Conservation (phyloP, 2,888 invertebrate species). For the Yponomeuta plumbellus region DNA sequence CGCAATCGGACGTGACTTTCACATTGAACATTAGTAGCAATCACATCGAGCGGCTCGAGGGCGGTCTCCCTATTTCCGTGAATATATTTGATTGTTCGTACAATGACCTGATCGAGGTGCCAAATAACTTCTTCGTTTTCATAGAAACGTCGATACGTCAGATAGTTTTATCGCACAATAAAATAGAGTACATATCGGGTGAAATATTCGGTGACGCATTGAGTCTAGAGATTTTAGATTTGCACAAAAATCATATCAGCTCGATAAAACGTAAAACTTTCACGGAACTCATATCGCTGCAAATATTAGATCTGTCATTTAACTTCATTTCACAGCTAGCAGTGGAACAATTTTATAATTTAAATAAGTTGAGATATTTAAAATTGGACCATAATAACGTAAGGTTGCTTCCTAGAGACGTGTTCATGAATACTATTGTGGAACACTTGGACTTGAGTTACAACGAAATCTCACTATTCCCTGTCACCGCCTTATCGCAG, state of each 20-base stretch:
- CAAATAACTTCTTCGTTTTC: slow-evolving; percentile 79
- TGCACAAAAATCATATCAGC: slow-evolving; percentile 85
- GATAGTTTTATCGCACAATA: slow-evolving; percentile 85
- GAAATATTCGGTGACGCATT: slow-evolving; percentile 84
- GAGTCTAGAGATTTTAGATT: slow-evolving; percentile 83
- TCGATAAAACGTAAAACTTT: slow-evolving; percentile 85
- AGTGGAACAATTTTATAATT: slow-evolving; percentile 86
- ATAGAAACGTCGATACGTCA: slow-evolving; percentile 80
- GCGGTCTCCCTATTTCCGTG: slow-evolving; percentile 75
- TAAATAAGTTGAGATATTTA: slow-evolving; percentile 83
- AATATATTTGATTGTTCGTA: slow-evolving; percentile 83
- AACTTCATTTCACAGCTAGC: slow-evolving; percentile 87
- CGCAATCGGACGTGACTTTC: slow-evolving; percentile 79
- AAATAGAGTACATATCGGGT: slow-evolving; percentile 81
- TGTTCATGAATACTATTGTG: slow-evolving; percentile 86
- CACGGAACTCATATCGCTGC: slow-evolving; percentile 83
- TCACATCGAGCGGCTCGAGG: slow-evolving; percentile 68
- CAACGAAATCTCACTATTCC: slow-evolving; percentile 88
- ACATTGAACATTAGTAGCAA: slow-evolving; percentile 87
- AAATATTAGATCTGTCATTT: slow-evolving; percentile 86
- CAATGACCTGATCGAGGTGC: slow-evolving; percentile 80
- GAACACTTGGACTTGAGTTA: slow-evolving; percentile 88
- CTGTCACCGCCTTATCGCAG: slow-evolving; percentile 85
- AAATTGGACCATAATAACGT: slow-evolving; percentile 84
- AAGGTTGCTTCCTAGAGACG: slow-evolving; percentile 84